Base-by-base conservation (phyloP, 2,888 invertebrate genomes). In the Caenorhabditis zanzibari region DNA sequence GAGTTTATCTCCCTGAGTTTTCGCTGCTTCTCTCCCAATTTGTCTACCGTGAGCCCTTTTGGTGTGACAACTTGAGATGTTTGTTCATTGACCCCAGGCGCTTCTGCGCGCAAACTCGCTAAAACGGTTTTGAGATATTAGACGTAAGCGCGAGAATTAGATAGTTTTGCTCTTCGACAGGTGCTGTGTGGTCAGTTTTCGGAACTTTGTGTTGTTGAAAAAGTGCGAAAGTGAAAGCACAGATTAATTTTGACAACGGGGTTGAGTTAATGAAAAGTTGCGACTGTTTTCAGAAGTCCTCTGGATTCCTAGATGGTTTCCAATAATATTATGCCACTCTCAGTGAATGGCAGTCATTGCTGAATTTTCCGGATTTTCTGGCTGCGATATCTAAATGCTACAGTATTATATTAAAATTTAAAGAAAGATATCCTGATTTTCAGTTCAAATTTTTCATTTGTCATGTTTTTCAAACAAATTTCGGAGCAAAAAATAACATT, bases 51-150 rank as follows among this genome's bases (percentile, higher is more conserved):
- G 68, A 81, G 68, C 56, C 61, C 49, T 9, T n/a, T 24, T 16
- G 9, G 22, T 24, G n/a, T 77, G 77, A 77, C 77, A 77, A 77
- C 77, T 77, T 77, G 77, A 77, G 77, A 69, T 77, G 61, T 77
- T 77, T 77, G 77, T 71, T 77, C 41, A 47, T 69, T 56, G 77
- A 63, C 69, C 69, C 19, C 38, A 24, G 28, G 32, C 35, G 64
- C 47, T 38, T 38, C 9, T 58, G 58, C 75, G 75, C 64, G 28
- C 16, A 12, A 24, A 16, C 7, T 14, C 16, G 12, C 44, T 41
- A 52, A 66, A 66, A 52, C 32, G 66, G 52, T 66, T 52, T 66
- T 68, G 68, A 68, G 49, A 66, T 66, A 66, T 41, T 44, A 66
- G 75, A 58, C 66, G 28, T 58, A 35, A 44, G 64, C 58, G 28